Base-by-base conservation (phyloP, 2,797 vertebrate genomes). In the Chiroxiphia lanceolata region DNA sequence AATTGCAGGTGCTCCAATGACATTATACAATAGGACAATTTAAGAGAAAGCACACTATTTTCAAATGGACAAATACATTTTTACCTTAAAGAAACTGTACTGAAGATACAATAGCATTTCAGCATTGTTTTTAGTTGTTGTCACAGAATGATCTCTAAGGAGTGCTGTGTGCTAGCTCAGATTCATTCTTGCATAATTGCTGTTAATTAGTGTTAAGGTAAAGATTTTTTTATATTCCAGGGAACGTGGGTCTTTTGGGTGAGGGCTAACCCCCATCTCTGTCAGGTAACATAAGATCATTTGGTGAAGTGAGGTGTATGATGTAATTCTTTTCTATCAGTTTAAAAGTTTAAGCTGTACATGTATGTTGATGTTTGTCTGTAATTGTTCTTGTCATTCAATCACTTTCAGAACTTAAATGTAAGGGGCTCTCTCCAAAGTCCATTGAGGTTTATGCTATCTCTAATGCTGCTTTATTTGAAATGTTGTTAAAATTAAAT, bases 191-290 rank as follows among this genome's bases (percentile, higher is more conserved):
- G 6, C 14, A 4, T 53, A 70, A 54, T 6, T 17, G 8, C 7
- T 42, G 4, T 40, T 12, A 53, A 76, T 4, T 44, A 47, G 1
- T 27, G 3, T 53, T 68, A 51, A 3, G 10, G 4, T 15, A 61
- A 85, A 61, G 20, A 29, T 26, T 19, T 92, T 57, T 33, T 36
- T 74, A 4, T 40, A 45, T 42, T 89, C 7, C 45, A 47, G 31
- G 5, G 6, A 79, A 75, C 0, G 0, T 10, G 70, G 4, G 50
- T 40, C n/a, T 65, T 75, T 21, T 27, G 20, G 8, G 20, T 4
- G 5, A 77, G 6, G 17, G 4, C 4, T 75, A 69, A 57, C 3
- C 9, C 5, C 7, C 11, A 15, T 20, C 16, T 48, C 6, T 47
- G 13, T 70, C 70, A 74, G 13, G 17, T 69, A 50, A 14, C 8